A percentile compares a stretch with the other conserved stretches of the same genome.
Conservation (phyloP, 2,888 invertebrate species). For the Sabatieria punctata region DNA sequence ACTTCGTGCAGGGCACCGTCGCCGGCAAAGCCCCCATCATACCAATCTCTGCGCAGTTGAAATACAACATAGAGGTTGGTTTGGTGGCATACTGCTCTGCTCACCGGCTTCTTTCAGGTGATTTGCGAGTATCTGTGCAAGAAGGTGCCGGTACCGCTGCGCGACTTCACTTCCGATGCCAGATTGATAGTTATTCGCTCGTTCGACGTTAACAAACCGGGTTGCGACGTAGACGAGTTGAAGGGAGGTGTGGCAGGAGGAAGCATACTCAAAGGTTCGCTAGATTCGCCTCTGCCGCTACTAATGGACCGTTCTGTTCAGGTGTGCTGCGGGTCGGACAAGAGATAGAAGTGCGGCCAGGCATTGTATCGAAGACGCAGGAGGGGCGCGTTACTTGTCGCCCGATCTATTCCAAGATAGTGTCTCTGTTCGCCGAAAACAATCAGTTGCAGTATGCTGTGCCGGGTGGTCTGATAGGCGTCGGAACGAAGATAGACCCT, state of each 20-base stretch:
- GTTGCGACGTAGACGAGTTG: constrained; percentile 85
- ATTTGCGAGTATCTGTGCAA: constrained; percentile 95
- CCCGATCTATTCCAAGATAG: constrained; percentile 89
- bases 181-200: constrained; percentile 68
- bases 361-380: constrained; percentile 85
- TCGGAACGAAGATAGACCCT: constrained; percentile 96
- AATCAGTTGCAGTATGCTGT: constrained; percentile 94
- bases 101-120: constrained; percentile 38
- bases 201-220: constrained; percentile 98
- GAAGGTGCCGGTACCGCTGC: constrained; percentile 85
- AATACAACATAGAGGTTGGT: constrained; percentile 79
- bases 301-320: constrained; percentile 10
- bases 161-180: constrained; percentile 87
- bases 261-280: constrained; percentile 71
- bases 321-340: constrained; percentile 57
- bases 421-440: constrained; percentile 91
- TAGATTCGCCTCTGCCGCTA: too few relatives aligned
- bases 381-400: constrained; percentile 87
- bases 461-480: constrained; percentile 96
- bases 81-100: not conserved
- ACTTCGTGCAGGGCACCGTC: constrained; percentile 82
- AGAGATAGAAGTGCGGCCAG: constrained; percentile 91
- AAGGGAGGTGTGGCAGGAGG: constrained; percentile 98
- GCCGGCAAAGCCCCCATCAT: constrained; percentile 96
- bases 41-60: constrained; percentile 95